Conservation (phyloP, 1,140 invertebrate species). For the Cyrtorhinus lividipennis region DNA sequence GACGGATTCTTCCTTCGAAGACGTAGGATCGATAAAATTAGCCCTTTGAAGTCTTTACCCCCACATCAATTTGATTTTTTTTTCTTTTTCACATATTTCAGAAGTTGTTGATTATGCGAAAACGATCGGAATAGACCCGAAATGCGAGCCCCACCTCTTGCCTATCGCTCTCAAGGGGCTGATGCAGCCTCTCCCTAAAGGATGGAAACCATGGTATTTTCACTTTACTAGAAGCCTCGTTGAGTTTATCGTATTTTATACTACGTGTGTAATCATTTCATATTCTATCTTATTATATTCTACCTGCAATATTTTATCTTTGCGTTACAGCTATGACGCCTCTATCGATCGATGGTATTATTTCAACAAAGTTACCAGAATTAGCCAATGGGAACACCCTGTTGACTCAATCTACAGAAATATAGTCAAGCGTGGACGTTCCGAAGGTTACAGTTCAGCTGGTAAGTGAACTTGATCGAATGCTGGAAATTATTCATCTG, state of each 20-base stretch:
- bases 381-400: conserved; percentile 84
- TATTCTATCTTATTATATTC: too few relatives aligned
- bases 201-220: conserved; percentile 84
- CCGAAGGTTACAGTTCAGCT: conserved; percentile 34
- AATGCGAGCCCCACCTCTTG: conserved; percentile 63
- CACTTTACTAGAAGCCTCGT: too few relatives aligned
- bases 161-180: conserved; percentile 73
- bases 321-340: conserved; percentile 52
- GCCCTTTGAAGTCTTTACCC: too few relatives aligned
- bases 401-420: conserved; percentile 66
- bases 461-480: too few relatives aligned
- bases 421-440: conserved; percentile 51
- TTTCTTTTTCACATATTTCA: conserved; percentile 36
- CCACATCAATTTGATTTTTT: too few relatives aligned
- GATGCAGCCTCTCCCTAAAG: conserved; percentile 68
- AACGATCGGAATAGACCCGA: conserved; percentile 72
- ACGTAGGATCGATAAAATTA: too few relatives aligned
- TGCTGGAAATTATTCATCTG: too few relatives aligned
- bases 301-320: too few relatives aligned
- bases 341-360: conserved; percentile 64
- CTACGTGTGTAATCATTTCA: too few relatives aligned
- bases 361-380: conserved; percentile 62
- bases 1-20: too few relatives aligned
- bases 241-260: too few relatives aligned
- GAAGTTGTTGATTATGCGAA: conserved; percentile 79